Evolutionary conservation across 2,888 invertebrate species (phyloP).

Genomic region (Liodrosophila aerea): DNA sequence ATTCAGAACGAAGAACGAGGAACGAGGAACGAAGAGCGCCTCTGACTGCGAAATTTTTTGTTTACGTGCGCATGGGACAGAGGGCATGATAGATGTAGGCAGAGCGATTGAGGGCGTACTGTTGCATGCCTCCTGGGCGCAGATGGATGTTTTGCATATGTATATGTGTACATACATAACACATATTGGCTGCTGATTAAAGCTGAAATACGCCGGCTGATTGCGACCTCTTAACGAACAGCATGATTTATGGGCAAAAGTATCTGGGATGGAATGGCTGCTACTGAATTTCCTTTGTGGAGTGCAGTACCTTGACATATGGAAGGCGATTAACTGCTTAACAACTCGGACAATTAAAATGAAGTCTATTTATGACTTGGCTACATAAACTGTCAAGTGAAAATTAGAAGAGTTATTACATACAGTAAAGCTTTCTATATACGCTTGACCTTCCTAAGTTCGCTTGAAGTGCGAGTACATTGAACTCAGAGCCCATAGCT

Average conservation of each 20-base stretch:
- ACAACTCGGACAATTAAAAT: not conserved
- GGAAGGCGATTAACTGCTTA: not conserved
- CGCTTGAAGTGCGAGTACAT: too few species aligned
- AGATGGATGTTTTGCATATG: slow-evolving; percentile 23
- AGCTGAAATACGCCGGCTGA: slow-evolving; percentile 21
- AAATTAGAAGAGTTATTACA: too few species aligned
- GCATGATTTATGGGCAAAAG: slow-evolving; percentile 23
- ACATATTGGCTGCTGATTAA: slow-evolving; percentile 40
- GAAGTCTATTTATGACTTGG: not conserved
- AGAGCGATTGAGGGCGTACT: slow-evolving; percentile 28
- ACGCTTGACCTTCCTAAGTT: too few species aligned
- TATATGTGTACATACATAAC: slow-evolving; percentile 11
- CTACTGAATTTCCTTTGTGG: slow-evolving; percentile 12
- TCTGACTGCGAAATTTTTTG: slow-evolving; percentile 20
- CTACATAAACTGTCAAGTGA: too few species aligned
- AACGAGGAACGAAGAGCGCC: slow-evolving; percentile 9
- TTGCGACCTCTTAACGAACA: slow-evolving; percentile 19
- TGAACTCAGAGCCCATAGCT: not conserved
- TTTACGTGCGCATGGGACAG: slow-evolving; percentile 25
- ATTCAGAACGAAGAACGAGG: slow-evolving; percentile 1
- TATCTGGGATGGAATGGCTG: slow-evolving; percentile 11
- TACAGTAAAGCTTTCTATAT: too few species aligned
- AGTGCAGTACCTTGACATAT: slow-evolving; percentile 4
- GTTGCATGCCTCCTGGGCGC: slow-evolving; percentile 36
- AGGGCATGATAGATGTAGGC: not conserved